phyloP scores from a whole-genome alignment of 2,113 vertebrate genomes.

The Elgaria multicarinata region DNA sequence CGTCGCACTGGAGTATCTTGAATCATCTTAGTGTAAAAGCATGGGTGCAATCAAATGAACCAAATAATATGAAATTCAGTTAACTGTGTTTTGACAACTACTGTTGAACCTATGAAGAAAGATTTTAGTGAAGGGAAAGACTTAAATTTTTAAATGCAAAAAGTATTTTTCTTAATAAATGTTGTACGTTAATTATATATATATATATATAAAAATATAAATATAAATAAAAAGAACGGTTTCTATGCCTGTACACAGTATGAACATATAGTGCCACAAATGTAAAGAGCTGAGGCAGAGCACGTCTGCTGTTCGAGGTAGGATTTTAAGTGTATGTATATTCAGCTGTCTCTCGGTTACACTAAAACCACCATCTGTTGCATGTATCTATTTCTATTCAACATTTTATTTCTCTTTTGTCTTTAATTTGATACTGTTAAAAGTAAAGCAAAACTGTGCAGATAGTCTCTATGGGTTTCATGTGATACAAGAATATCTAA shows the following conservation, averaged over 20 bases:
- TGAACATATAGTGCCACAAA: conserved; percentile 79
- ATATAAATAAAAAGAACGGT: conserved; percentile 70
- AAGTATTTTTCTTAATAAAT: conserved; percentile 87
- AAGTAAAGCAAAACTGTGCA: conserved; percentile 75
- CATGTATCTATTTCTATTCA: conserved; percentile 80
- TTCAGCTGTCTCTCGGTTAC: conserved; percentile 75
- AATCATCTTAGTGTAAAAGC: conserved; percentile 85
- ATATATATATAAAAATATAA: not conserved
- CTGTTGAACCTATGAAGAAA: conserved; percentile 76
- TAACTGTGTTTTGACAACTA: conserved; percentile 72
- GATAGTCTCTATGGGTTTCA: conserved; percentile 78
- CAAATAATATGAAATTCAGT: conserved; percentile 53
- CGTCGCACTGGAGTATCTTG: conserved; percentile 94
- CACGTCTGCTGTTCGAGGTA: conserved; percentile 54
- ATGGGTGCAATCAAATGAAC: conserved; percentile 58
- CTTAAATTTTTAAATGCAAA: conserved; percentile 82
- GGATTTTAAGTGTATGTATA: conserved; percentile 74
- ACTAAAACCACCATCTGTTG: conserved; percentile 77
- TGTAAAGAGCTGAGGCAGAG: conserved; percentile 70
- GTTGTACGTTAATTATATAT: conserved; percentile 81
- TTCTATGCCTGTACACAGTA: conserved; percentile 82
- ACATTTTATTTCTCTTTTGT: conserved; percentile 68
- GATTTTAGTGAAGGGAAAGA: conserved; percentile 77
- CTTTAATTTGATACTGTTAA: conserved; percentile 67
- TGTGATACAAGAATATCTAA: conserved; percentile 71